Base-by-base conservation (phyloP, 2,113 vertebrate genomes). In the Dissostichus mawsoni region DNA sequence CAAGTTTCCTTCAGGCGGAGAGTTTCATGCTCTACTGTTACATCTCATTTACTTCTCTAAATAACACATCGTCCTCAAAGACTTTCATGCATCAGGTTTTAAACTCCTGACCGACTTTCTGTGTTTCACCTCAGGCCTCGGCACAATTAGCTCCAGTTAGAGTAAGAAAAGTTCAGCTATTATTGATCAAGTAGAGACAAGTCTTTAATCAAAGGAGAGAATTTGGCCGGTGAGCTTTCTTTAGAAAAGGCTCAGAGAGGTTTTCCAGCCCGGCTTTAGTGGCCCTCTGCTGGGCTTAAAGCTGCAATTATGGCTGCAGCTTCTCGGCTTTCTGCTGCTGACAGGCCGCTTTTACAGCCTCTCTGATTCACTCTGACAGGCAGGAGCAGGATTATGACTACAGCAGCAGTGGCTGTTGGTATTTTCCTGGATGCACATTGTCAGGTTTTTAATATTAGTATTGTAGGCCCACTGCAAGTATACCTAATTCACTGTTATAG, bases 171-270 rank as follows among this genome's bases (percentile, higher is more conserved):
- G 44, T 55, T 50, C 4, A 69, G 62, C 65, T 23, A 1, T 47
- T 50, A 67, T 71, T 58, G 67, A 73, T 85, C 75, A 14, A 58
- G 80, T 67, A 58, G 55, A 81, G 76, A 71, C 76, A 69, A 8
- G 88, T 69, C 59, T 57, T 74, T 5, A 48, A n/a, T 65, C 12
- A 44, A 66, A 74, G 36, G 23, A 58, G 64, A 76, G 52, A 36
- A 13, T 73, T 71, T 80, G 64, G 18, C 61, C 13, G 52, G 17
- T 63, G 45, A 78, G 33, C 8, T 20, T 25, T 65, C 79, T 79
- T 69, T 76, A 68, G 47, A 79, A 69, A 56, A 76, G 52, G 36
- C 64, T n/a, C 36, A 29, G 70, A 72, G 48, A 73, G 67, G 9
- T 50, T 59, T 68, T 74, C 13, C 23, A 11, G 74, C 50, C 41